Conservation (phyloP, 2,888 invertebrate genomes). For the Drosophila peninsularis region DNA sequence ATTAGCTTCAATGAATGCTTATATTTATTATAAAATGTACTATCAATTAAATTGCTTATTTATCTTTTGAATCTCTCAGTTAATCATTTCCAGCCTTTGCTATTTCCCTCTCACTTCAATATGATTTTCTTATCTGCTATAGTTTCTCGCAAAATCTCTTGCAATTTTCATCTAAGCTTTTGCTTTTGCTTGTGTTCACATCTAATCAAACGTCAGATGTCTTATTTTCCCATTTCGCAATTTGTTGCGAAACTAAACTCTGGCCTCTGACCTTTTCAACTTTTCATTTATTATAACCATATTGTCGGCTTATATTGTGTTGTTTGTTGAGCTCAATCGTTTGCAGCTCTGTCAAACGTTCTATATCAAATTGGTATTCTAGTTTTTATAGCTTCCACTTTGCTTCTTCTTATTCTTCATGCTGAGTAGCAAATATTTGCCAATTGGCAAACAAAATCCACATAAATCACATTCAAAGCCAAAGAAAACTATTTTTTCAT, state of each 20-base stretch:
- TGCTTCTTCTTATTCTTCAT: neutral
- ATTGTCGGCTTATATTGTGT: neutral
- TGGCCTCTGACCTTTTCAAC: neutral
- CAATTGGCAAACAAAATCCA: conserved; percentile 57
- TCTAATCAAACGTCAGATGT: no score
- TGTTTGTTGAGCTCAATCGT: conserved; percentile 1
- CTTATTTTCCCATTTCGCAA: no score
- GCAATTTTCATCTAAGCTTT: no score
- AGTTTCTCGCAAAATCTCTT: no score
- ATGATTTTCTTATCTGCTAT: neutral
- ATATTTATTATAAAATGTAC: no score
- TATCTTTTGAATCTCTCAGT: neutral
- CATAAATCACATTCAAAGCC: conserved; percentile 56
- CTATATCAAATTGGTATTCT: conserved; percentile 17
- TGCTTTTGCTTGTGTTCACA: no score
- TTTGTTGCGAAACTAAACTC: no score
- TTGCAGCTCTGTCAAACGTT: conserved; percentile 8
- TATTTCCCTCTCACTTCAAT: neutral
- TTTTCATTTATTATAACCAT: conserved; percentile 4
- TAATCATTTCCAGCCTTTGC: neutral
- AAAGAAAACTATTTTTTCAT: conserved; percentile 21
- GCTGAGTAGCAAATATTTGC: conserved; percentile 30
- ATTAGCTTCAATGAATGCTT: no score
- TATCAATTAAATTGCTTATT: no score
- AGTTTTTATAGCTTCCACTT: conserved; percentile 1